phyloP scores from a whole-genome alignment of 2,888 invertebrate genomes.

The Octonoba sinensis region DNA sequence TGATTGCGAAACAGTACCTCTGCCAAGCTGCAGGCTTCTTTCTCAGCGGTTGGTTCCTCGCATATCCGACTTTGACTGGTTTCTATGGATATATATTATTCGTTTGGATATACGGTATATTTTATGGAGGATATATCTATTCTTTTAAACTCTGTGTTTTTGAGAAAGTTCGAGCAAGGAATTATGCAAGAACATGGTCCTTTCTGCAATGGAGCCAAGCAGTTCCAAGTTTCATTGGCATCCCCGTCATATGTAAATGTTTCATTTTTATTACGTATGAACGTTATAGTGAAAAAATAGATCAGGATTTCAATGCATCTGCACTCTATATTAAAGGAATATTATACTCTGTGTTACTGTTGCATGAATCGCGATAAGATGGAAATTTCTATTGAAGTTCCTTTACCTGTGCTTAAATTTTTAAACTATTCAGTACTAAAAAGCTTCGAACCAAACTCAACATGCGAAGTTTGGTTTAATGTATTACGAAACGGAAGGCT shows the following conservation, averaged over 20 bases:
- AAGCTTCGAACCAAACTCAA: too few relatives aligned
- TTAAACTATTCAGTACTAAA: too few relatives aligned
- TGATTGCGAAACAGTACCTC: constrained; percentile 84
- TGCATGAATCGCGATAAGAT: too few relatives aligned
- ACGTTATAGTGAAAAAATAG: neutral
- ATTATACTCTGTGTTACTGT: too few relatives aligned
- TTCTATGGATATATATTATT: constrained; percentile 78
- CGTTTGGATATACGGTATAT: constrained; percentile 77
- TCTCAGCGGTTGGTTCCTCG: constrained; percentile 80
- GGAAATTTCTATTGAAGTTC: too few relatives aligned
- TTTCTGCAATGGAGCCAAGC: constrained; percentile 90
- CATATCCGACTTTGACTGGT: constrained; percentile 84
- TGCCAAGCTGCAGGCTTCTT: constrained; percentile 75
- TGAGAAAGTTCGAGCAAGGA: constrained; percentile 85
- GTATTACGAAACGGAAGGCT: too few relatives aligned
- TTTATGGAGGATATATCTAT: constrained; percentile 89
- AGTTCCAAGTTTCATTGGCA: constrained; percentile 86
- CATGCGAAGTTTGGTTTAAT: too few relatives aligned
- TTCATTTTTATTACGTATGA: too few relatives aligned
- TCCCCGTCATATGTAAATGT: constrained; percentile 81
- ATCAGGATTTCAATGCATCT: too few relatives aligned
- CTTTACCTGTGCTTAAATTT: too few relatives aligned
- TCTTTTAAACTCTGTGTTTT: constrained; percentile 90
- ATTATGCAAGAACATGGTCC: constrained; percentile 90
- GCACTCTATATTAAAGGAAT: too few relatives aligned